Evolutionary conservation across 2,797 vertebrate species (phyloP), one percentile per base, ranked within the genome.

Genomic region (Cichlasoma orientale): DNA sequence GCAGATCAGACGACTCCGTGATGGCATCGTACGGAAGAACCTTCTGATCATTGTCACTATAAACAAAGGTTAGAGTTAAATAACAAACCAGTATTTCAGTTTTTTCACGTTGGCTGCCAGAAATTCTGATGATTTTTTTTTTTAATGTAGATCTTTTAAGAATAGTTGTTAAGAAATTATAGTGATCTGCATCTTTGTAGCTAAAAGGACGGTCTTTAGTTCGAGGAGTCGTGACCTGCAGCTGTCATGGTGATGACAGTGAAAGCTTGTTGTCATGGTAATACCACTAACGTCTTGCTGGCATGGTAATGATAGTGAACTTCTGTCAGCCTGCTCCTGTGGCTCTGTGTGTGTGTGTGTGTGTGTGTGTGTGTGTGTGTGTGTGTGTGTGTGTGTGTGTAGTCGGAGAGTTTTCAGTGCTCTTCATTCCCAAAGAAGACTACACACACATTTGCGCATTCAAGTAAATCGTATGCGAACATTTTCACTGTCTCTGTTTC

Each of bases 241-340:
- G 79, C 82, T 83, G 82, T 78, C 36, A 33, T 33, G 63, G 74
- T 11, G 31, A 75, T 83, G 82, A 85, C 69, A 78, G 82, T 55
- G 77, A 80, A 38, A 79, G 78, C 86, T 74, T 76, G 92, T 89
- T 86, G 92, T 87, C 86, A 89, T 90, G 87, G 88, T 84, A 79
- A 92, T 86, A 55, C 25, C 83, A 85, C 72, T 61, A 82, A 84
- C 53, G 73, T 86, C 76, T 85, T 18, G 29, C 82, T 82, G 84
- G 76, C 74, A 79, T 83, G 68, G 61, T 88, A 84, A 88, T 84
- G 88, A 86, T 66, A 41, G 83, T 83, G 82, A 87, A 83, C 75
- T 81, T 72, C 73, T 71, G 82, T 81, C 80, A 78, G 66, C 41
- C 56, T 70, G 72, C 52, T 66, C 58, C 72, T 79, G 74, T 76